Percentiles rank a stretch among this genome's conserved stretches.
Evolutionary conservation across 2,113 vertebrate genomes (phyloP).

Genomic region (Solenodon paradoxus): DNA sequence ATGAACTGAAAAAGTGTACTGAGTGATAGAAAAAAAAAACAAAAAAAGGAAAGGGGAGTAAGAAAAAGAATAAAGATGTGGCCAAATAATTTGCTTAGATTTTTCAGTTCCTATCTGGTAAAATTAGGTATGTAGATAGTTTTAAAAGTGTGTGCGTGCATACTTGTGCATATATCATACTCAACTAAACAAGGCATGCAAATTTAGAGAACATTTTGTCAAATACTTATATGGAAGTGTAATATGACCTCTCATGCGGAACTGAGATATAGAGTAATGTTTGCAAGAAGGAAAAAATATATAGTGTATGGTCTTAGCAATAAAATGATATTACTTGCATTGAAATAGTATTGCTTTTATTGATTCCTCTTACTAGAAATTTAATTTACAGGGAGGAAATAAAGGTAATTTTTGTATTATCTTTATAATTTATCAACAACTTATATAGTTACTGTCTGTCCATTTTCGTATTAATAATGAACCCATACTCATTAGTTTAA

Average conservation of each 20-base stretch:
- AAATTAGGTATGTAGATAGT: background rate
- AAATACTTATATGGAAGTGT: background rate
- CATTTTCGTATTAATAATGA: background rate
- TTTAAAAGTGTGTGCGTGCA: background rate
- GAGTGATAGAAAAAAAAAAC: background rate
- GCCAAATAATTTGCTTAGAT: background rate
- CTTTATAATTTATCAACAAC: background rate
- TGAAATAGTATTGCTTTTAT: background rate
- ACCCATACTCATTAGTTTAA: background rate
- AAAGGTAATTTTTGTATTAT: background rate
- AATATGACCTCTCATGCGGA: background rate
- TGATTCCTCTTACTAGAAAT: background rate
- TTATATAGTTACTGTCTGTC: background rate
- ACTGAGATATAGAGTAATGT: background rate
- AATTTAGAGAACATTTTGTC: background rate
- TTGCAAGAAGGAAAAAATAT: background rate
- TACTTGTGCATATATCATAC: background rate
- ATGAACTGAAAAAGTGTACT: background rate
- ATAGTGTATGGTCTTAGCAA: background rate
- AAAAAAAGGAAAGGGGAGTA: background rate
- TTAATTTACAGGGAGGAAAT: background rate
- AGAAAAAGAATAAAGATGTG: background rate
- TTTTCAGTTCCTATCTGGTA: background rate
- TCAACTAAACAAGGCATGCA: background rate
- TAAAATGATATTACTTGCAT: background rate